Evolutionary conservation across 2,888 invertebrate species (phyloP).

Genomic region (Bombylius major): DNA sequence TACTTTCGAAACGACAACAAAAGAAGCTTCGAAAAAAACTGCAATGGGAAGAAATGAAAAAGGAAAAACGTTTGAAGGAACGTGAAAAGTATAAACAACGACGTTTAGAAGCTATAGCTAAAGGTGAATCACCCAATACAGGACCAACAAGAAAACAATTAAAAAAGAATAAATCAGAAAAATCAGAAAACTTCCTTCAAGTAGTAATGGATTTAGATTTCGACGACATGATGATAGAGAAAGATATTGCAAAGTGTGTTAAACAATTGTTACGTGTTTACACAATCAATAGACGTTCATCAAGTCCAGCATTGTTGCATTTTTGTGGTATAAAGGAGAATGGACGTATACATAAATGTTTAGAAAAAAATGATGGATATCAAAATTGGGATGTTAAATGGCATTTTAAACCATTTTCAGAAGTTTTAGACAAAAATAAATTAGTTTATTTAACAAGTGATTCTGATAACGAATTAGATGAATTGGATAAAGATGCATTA

Average conservation of each 20-base stretch:
- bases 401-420: slow-evolving; percentile 50
- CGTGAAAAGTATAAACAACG: slow-evolving; percentile 58
- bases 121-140: slow-evolving; percentile 47
- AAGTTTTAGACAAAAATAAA: slow-evolving; percentile 61
- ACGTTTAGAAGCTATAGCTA: slow-evolving; percentile 52
- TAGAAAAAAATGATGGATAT: slow-evolving; percentile 75
- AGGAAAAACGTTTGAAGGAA: slow-evolving; percentile 57
- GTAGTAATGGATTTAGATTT: slow-evolving; percentile 85
- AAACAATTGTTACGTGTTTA: slow-evolving; percentile 87
- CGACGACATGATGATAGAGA: slow-evolving; percentile 79
- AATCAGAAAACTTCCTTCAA: slow-evolving; percentile 47
- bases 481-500: slow-evolving; percentile 59
- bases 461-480: slow-evolving; percentile 71
- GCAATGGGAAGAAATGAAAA: slow-evolving; percentile 59
- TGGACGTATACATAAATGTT: slow-evolving; percentile 57
- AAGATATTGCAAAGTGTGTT: slow-evolving; percentile 75
- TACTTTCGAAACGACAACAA: slow-evolving; percentile 44
- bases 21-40: slow-evolving; percentile 57
- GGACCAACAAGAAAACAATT: slow-evolving; percentile 71
- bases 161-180: slow-evolving; percentile 57
- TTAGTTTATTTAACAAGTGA: slow-evolving; percentile 89
- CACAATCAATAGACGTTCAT: slow-evolving; percentile 72
- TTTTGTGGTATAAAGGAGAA: slow-evolving; percentile 58
- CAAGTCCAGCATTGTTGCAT: slow-evolving; percentile 68
- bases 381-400: slow-evolving; percentile 85